Conservation (phyloP, 2,888 invertebrate genomes). For the Lasius platythorax region DNA sequence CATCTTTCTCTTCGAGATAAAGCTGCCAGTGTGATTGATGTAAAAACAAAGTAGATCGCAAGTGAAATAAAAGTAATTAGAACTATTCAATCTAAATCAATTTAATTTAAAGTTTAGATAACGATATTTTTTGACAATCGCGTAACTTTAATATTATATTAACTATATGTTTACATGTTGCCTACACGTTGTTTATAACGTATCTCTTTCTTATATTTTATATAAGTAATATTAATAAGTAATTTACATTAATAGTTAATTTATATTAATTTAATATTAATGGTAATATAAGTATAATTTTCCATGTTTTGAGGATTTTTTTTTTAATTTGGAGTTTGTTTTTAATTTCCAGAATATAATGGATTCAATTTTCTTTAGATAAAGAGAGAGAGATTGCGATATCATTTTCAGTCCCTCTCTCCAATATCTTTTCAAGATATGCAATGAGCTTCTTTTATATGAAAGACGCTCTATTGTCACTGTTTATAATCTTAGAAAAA, state of each 20-base stretch:
- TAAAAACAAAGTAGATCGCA: not conserved
- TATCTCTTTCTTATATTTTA: slow-evolving; percentile 7
- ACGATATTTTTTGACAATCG: not conserved
- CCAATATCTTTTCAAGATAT: not conserved
- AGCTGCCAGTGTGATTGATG: not conserved
- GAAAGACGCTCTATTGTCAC: not conserved
- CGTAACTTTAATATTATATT: not conserved
- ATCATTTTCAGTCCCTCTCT: not conserved
- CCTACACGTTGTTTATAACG: not conserved
- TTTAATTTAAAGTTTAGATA: not conserved
- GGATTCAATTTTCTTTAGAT: not conserved
- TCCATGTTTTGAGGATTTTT: not conserved
- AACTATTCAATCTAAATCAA: not conserved
- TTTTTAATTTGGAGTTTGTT: not conserved
- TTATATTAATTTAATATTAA: no score
- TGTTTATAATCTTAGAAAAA: not conserved
- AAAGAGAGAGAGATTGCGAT: not conserved
- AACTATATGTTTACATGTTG: not conserved
- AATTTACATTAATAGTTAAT: no score
- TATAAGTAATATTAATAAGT: not conserved
- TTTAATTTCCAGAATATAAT: not conserved
- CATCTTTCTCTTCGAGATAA: not conserved
- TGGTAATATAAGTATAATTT: no score
- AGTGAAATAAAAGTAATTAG: not conserved
- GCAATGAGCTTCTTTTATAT: not conserved